A percentile compares a stretch with the other conserved stretches of the same genome.
Evolutionary conservation across 2,113 vertebrate species (phyloP).

Genomic region (Nothoprocta pentlandii): DNA sequence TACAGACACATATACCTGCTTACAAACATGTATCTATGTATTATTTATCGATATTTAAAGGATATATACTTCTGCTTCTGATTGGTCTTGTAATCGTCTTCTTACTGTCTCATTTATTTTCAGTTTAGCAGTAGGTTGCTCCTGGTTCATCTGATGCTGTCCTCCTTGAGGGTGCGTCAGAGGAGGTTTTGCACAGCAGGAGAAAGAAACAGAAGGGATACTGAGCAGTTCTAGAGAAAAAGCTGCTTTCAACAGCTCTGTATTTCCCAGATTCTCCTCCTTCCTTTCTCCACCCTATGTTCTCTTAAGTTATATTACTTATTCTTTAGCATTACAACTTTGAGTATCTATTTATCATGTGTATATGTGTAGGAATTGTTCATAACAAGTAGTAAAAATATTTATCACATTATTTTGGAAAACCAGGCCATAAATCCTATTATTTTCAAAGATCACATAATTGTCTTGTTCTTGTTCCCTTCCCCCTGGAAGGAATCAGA

Average conservation of each 20-base stretch:
- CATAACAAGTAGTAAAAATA: background rate
- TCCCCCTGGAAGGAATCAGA: background rate
- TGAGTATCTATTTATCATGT: background rate
- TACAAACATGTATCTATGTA: background rate
- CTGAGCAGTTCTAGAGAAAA: background rate
- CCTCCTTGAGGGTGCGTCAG: background rate
- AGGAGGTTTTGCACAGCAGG: background rate
- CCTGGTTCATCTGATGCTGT: background rate
- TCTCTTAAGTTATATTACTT: background rate
- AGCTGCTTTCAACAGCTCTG: background rate
- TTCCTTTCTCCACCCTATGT: background rate
- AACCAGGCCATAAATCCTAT: background rate
- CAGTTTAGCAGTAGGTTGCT: background rate
- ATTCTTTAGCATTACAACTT: background rate
- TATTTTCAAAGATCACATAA: constrained; percentile 49
- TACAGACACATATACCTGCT: background rate
- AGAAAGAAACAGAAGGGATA: background rate
- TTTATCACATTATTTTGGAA: constrained; percentile 18
- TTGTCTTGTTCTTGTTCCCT: constrained; percentile 11
- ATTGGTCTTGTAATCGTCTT: background rate
- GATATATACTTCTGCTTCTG: background rate
- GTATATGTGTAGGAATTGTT: background rate
- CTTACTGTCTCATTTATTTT: background rate
- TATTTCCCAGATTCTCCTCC: too few species aligned
- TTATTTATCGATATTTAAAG: background rate